phyloP scores from a whole-genome alignment of 2,797 vertebrate species.

The Lepilemur septentrionalis region DNA sequence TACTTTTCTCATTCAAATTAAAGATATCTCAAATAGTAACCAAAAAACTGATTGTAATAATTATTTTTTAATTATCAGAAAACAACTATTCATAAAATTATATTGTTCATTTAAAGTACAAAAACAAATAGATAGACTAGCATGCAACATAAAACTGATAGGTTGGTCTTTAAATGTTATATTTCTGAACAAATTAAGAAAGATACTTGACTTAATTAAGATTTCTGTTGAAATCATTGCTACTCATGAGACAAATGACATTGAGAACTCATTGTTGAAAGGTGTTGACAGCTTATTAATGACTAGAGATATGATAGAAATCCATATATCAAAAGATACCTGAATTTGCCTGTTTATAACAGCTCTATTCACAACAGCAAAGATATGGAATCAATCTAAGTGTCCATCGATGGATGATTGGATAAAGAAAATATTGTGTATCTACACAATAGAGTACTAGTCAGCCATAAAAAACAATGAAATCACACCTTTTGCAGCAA shows the following conservation, averaged over 20 bases:
- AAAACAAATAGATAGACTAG: not conserved
- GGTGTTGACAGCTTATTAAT: constrained; percentile 43
- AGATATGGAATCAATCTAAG: not conserved
- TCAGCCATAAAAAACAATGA: not conserved
- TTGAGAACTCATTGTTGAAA: constrained; percentile 46
- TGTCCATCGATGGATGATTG: not conserved
- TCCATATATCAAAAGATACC: not conserved
- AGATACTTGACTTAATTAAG: constrained; percentile 43
- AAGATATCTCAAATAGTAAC: not conserved
- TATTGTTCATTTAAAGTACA: constrained; percentile 58
- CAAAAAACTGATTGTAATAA: not conserved
- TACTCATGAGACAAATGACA: constrained; percentile 64
- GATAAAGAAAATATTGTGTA: not conserved
- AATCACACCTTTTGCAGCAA: not conserved
- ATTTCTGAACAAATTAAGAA: constrained; percentile 54
- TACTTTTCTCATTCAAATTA: not conserved
- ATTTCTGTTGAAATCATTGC: constrained; percentile 61
- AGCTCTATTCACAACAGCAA: not conserved
- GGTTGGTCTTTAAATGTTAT: constrained; percentile 33
- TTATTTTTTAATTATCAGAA: not conserved
- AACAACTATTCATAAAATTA: not conserved
- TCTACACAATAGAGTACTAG: not conserved
- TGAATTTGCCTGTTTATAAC: not conserved
- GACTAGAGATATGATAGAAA: constrained; percentile 57
- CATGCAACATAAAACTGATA: constrained; percentile 52